Conservation (phyloP, 2,888 invertebrate species). For the Drosophila dives region DNA sequence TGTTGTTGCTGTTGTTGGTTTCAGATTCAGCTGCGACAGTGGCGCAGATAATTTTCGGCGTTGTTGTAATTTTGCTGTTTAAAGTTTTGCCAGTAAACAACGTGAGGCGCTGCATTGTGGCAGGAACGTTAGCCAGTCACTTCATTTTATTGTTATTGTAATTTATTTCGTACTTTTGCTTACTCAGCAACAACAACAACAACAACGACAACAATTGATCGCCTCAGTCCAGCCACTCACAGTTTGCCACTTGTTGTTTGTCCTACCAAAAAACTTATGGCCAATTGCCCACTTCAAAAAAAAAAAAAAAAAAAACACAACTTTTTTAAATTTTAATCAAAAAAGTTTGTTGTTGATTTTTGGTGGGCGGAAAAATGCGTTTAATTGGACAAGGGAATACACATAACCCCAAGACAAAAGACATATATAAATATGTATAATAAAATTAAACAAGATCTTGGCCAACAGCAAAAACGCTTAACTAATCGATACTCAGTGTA, state of each 20-base stretch:
- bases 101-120: constrained; percentile 42
- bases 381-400: constrained; percentile 79
- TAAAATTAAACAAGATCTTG: neutral
- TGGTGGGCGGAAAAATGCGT: constrained; percentile 65
- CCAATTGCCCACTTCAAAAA: constrained; percentile 38
- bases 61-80: constrained; percentile 61
- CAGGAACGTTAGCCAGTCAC: constrained; percentile 54
- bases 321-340: constrained; percentile 76
- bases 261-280: constrained; percentile 36
- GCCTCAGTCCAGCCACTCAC: constrained; percentile 6
- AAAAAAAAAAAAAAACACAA: neutral
- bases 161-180: constrained; percentile 60
- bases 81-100: constrained; percentile 62
- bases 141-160: constrained; percentile 67
- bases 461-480: neutral
- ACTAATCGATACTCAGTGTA: neutral
- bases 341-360: constrained; percentile 68
- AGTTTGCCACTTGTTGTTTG: constrained; percentile 57
- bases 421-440: neutral
- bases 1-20: constrained; percentile 43
- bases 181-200: constrained; percentile 38
- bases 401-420: constrained; percentile 15
- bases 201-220: constrained; percentile 15
- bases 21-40: constrained; percentile 56
- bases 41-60: constrained; percentile 66